Base-by-base conservation (phyloP, 1,140 invertebrate genomes). In the Trichonephila clavipes region DNA sequence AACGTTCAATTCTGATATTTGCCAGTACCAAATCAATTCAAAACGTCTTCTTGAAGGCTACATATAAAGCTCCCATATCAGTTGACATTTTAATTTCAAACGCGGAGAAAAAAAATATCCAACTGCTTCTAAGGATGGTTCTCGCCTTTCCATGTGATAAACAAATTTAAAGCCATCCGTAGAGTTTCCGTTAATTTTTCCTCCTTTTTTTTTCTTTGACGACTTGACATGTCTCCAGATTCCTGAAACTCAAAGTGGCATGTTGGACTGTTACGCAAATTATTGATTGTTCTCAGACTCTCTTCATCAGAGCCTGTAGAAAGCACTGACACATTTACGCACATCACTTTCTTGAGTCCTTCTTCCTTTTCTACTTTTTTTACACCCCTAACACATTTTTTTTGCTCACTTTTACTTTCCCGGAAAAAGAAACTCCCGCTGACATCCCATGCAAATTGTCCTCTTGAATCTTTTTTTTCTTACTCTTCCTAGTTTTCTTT, bases 371-470 rank as follows among this genome's bases (percentile, higher is more conserved):
- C 14, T 21, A 5, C 28, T 72, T 5, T 40, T 72, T 28, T 72
- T 72, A 1, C 24, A 34, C 28, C 28, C 51, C 58, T 85, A 58
- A 85, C 82, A 85, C 58, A 85, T 85, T 51, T 85, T 51, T 10
- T 59, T 85, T n/a, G 21, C 28, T 40, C 58, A 24, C 51, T 59
- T 83, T 85, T 59, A 16, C 24, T 44, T 85, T 59, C 51, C 21
- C 24, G 59, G 85, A 34, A 87, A 28, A n/a, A 87, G 85, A 87
- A 87, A 61, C 85, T 61, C 85, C 85, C 85, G 85, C 85, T 87
- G 85, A 87, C 85, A 87, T 64, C 58, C 58, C 58, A 87, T 87
- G 85, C 85, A 87, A 87, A 87, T 87, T 87, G 85, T 87, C 85
- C 85, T 62, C 58, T 61, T 87, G 58, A 59, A 87, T 28, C 16